Percentiles rank a stretch among this genome's conserved stretches.
Evolutionary conservation across 1,140 invertebrate species (phyloP).

Genomic region (Gryllus bimaculatus): DNA sequence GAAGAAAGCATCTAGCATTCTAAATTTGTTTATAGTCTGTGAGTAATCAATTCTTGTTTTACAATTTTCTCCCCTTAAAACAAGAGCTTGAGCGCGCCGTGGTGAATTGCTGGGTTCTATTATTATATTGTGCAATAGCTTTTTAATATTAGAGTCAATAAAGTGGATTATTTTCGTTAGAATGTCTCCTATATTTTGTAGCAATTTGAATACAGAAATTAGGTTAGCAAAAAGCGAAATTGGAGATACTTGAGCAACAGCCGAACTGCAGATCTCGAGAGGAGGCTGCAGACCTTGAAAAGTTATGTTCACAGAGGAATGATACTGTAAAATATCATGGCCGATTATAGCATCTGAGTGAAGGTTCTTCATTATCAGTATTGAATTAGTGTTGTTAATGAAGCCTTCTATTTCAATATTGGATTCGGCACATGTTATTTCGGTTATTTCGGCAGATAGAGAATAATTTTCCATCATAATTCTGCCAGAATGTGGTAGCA

Average conservation of each 20-base stretch:
- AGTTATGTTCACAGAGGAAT: too few species aligned
- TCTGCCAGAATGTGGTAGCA: too few species aligned
- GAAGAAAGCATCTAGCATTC: background rate
- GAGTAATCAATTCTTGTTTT: constrained; percentile 18
- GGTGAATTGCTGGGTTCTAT: constrained; percentile 17
- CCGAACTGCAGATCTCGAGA: too few species aligned
- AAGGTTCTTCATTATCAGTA: too few species aligned
- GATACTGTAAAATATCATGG: too few species aligned
- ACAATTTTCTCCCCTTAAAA: constrained; percentile 2
- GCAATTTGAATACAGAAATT: background rate
- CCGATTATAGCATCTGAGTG: too few species aligned
- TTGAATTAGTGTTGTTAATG: too few species aligned
- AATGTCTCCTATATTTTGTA: background rate
- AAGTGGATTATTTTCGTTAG: constrained; percentile 9
- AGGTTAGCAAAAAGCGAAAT: background rate
- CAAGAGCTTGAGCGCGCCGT: constrained; percentile 18
- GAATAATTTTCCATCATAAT: too few species aligned
- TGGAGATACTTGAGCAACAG: background rate
- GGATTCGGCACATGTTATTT: too few species aligned
- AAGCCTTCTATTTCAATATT: too few species aligned
- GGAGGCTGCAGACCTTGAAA: too few species aligned
- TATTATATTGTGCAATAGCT: constrained; percentile 8
- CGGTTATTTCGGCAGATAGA: too few species aligned
- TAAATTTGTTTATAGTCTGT: constrained; percentile 2
- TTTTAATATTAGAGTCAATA: constrained; percentile 14